These are phyloP conservation scores for Lamellibrachia columna DNA, from an alignment of 2,888 invertebrate species.

Conservation along the genomic window DNA sequence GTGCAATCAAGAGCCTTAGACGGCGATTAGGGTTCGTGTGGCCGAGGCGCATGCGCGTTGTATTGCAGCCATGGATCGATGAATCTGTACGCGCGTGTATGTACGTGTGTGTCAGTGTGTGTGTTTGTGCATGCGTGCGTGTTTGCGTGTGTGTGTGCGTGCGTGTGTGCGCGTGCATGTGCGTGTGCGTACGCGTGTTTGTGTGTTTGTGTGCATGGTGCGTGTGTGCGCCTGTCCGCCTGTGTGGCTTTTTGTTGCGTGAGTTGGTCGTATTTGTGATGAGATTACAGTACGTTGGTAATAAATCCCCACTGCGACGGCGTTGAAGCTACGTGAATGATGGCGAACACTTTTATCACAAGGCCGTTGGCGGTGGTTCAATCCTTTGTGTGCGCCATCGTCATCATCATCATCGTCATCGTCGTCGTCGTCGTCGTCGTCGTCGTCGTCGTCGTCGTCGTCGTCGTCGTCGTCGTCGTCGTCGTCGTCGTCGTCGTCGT, in stretches of 20 bases:
- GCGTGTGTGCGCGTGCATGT: not conserved
- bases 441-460: not conserved
- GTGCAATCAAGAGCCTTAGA: not conserved
- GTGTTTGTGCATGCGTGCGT: not conserved
- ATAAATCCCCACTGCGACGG: not conserved
- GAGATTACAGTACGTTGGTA: not conserved
- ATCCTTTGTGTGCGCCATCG: not conserved
- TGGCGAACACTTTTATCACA: not conserved
- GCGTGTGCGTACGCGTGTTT: not conserved
- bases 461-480: not conserved
- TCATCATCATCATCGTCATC: not conserved
- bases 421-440: not conserved
- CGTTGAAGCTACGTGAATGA: not conserved
- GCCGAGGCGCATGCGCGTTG: constrained; percentile 1
- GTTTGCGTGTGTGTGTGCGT: not conserved
- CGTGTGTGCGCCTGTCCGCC: not conserved
- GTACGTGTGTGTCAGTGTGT: not conserved
- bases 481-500: not conserved
- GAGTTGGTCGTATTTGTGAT: not conserved
- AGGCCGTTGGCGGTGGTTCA: not conserved
- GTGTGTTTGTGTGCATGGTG: not conserved
- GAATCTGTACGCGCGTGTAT: not conserved
- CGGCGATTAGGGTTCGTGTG: not conserved
- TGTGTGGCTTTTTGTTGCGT: not conserved
- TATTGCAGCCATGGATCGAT: not conserved